Evolutionary conservation across 92 coral and sea anemone genomes (phyloP), one percentile per base, ranked within the genome.

Genomic region (Porites cylindrica): DNA sequence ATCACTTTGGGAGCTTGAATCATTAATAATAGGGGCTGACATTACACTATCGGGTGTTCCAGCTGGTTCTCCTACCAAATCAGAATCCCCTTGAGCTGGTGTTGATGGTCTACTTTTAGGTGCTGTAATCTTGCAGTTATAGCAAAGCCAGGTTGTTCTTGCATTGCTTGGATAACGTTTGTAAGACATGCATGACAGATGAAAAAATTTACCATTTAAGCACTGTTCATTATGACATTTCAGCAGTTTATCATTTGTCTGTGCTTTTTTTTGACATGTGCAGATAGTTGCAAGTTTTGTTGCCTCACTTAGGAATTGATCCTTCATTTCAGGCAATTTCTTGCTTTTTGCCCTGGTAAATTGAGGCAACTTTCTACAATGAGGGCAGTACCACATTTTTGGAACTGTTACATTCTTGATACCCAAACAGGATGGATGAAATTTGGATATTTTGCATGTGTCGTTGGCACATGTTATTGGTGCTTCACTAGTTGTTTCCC

Each of bases 71-170:
- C 26, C 17, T 16, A 26, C 29, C 29, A 26, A 26, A 26, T 8
- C 24, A 8, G 29, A 3, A 14, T 26, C 29, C 29, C 29, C 29
- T 26, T 1, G 29, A 26, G 71, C 24, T 17, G 76, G 21, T 72
- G 60, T 76, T 56, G 80, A 76, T 53, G 66, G 66, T 10, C 80
- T 76, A 52, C 64, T 76, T 76, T 76, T 56, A 47, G 43, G 43
- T 52, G 47, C 75, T 70, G 59, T 8, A 8, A 53, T 53, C 59
- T 53, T 88, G 77, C 94, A 92, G 53, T 78, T 70, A 16, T 51
- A 53, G 70, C 92, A 92, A 53, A 84, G 32, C 94, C 92, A 92
- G 56, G 91, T 80, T 75, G 94, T 81, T 82, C 78, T 83, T 14
- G 87, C 60, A 59, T 82, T 87, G 60, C 54, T 87, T 51, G 94